Percentiles rank a stretch among this genome's conserved stretches.
phyloP scores from a whole-genome alignment of 2,113 vertebrate genomes.

The Acrocephalus kingi region DNA sequence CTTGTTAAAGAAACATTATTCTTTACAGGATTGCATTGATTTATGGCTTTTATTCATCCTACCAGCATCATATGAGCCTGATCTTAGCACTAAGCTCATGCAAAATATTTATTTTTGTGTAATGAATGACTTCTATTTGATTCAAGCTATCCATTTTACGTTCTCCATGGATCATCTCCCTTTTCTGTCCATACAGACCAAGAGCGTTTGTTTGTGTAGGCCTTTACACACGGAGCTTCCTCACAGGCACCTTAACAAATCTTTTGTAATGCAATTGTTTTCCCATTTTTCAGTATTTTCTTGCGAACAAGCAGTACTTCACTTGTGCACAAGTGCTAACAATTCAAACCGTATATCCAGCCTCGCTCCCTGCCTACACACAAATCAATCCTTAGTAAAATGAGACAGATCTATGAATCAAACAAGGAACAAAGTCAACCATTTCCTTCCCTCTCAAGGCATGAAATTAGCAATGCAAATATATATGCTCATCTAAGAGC shows the following conservation, averaged over 20 bases:
- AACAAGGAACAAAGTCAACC: constrained; percentile 25
- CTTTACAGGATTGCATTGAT: constrained; percentile 27
- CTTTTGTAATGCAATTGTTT: not conserved
- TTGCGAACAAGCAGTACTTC: constrained; percentile 28
- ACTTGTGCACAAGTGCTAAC: not conserved
- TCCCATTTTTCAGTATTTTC: not conserved
- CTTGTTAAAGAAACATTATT: constrained; percentile 68
- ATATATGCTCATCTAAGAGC: constrained; percentile 41
- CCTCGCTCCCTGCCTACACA: not conserved
- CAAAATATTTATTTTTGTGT: constrained; percentile 54
- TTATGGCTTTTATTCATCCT: constrained; percentile 52
- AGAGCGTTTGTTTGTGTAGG: not conserved
- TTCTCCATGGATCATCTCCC: constrained; percentile 8
- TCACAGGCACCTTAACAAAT: not conserved
- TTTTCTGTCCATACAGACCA: constrained; percentile 13
- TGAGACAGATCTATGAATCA: constrained; percentile 58
- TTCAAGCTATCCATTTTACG: not conserved
- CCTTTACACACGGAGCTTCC: not conserved
- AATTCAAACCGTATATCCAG: not conserved
- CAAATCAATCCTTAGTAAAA: constrained; percentile 57
- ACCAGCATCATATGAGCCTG: constrained; percentile 30
- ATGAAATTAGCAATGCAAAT: constrained; percentile 57
- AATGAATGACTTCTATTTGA: constrained; percentile 23
- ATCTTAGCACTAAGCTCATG: constrained; percentile 12
- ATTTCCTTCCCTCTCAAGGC: constrained; percentile 17